Evolutionary conservation across 1,140 invertebrate genomes (phyloP).

Genomic region (Platorchestia sp.): DNA sequence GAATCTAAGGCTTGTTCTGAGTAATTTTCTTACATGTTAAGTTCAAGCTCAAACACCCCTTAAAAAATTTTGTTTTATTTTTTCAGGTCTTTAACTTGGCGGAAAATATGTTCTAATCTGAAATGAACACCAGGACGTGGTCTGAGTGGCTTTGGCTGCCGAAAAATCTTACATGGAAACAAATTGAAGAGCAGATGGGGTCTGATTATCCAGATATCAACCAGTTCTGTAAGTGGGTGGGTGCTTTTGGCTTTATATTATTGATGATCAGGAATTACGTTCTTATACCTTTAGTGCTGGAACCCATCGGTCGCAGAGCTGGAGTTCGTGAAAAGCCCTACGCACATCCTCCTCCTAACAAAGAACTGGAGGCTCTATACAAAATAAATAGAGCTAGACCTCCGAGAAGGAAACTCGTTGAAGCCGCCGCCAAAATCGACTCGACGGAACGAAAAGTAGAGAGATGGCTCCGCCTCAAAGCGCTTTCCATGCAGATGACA

Average conservation of each 20-base stretch:
- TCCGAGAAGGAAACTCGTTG: not conserved
- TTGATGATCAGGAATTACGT: not conserved
- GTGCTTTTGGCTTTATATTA: not conserved
- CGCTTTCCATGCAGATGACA: not conserved
- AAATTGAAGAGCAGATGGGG: not conserved
- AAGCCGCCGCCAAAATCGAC: not conserved
- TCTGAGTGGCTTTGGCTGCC: not conserved
- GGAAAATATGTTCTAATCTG: too few relatives aligned
- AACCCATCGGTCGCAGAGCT: not conserved
- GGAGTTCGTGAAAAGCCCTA: not conserved
- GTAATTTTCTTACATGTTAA: too few relatives aligned
- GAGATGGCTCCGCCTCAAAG: not conserved
- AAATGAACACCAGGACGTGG: not conserved
- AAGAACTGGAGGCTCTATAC: not conserved
- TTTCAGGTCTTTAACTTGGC: too few relatives aligned
- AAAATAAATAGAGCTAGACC: not conserved
- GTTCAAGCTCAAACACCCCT: too few relatives aligned
- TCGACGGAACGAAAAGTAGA: too few relatives aligned
- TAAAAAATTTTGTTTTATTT: too few relatives aligned
- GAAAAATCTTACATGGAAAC: not conserved
- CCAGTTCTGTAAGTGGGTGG: not conserved
- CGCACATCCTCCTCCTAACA: not conserved
- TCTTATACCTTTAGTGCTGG: not conserved
- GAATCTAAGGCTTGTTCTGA: too few relatives aligned
- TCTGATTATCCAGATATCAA: not conserved